Evolutionary conservation across 2,797 vertebrate genomes (phyloP).

Genomic region (Antennarius maculatus): DNA sequence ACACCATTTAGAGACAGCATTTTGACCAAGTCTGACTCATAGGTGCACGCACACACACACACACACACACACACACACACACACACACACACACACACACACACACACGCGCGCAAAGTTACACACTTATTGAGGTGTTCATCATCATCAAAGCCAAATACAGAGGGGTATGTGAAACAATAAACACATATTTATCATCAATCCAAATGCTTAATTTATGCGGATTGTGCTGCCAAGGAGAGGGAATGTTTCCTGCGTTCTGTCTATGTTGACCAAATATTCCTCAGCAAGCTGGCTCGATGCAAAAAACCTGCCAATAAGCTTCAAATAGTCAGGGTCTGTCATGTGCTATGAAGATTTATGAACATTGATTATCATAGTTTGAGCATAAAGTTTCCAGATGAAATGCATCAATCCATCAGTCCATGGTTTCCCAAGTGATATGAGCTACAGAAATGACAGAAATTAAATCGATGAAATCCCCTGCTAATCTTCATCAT

Average conservation of each 20-base stretch:
- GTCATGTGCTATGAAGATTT: slow-evolving; percentile 6
- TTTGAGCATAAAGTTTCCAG: slow-evolving; percentile 33
- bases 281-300: not conserved
- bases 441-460: not conserved
- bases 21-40: slow-evolving; percentile 16
- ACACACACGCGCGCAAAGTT: not conserved
- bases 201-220: not conserved
- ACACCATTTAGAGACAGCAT: slow-evolving; percentile 36
- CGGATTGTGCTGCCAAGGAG: not conserved
- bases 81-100: too few species aligned
- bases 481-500: slow-evolving; percentile 7
- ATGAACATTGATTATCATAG: slow-evolving; percentile 17
- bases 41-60: not conserved
- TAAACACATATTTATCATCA: not conserved
- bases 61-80: too few species aligned
- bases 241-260: not conserved
- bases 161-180: not conserved
- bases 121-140: not conserved
- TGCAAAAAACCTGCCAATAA: not conserved
- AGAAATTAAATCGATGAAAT: not conserved
- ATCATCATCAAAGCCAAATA: slow-evolving; percentile 2
- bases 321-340: not conserved
- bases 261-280: not conserved
- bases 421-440: slow-evolving; percentile 1
- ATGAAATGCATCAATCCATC: slow-evolving; percentile 25